A percentile compares a stretch with the other conserved stretches of the same genome.
These are phyloP conservation scores for Aspidoscelis tigris DNA, from an alignment of 2,113 vertebrate genomes.

Conservation along the genomic window DNA sequence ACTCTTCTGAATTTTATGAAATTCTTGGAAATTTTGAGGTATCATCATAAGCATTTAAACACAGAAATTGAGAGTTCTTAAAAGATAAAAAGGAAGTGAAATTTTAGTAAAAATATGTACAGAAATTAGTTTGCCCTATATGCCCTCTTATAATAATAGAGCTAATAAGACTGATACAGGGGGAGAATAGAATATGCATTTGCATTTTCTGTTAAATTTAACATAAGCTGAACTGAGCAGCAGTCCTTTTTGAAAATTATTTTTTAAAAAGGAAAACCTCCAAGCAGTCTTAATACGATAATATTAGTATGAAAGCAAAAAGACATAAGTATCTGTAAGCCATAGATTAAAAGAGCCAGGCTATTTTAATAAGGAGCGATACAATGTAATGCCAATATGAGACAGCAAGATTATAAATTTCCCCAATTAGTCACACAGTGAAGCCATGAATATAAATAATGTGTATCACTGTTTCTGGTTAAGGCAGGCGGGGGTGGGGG, in stretches of 20 bases:
- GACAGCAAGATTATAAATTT: slow-evolving; percentile 66
- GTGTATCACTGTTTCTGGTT: slow-evolving; percentile 44
- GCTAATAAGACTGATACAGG: neutral
- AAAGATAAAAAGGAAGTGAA: neutral
- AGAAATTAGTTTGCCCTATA: neutral
- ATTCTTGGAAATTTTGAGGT: neutral
- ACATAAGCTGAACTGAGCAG: slow-evolving; percentile 9
- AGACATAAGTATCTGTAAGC: slow-evolving; percentile 62
- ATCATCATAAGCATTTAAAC: neutral
- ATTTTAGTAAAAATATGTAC: neutral
- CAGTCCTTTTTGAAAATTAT: slow-evolving; percentile 41
- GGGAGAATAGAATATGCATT: neutral
- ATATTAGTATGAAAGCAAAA: slow-evolving; percentile 51
- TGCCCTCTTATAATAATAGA: neutral
- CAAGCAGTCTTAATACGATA: slow-evolving; percentile 63
- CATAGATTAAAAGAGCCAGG: slow-evolving; percentile 62
- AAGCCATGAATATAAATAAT: slow-evolving; percentile 63
- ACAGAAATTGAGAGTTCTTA: neutral
- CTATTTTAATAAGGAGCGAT: slow-evolving; percentile 65
- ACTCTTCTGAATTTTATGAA: neutral
- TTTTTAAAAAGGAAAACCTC: slow-evolving; percentile 40
- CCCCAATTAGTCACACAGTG: slow-evolving; percentile 68
- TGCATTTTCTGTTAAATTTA: slow-evolving; percentile 46
- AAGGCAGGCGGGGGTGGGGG: neutral
- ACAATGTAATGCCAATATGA: slow-evolving; percentile 58